Conservation (phyloP, 2,797 vertebrate species). For the Periparus ater region DNA sequence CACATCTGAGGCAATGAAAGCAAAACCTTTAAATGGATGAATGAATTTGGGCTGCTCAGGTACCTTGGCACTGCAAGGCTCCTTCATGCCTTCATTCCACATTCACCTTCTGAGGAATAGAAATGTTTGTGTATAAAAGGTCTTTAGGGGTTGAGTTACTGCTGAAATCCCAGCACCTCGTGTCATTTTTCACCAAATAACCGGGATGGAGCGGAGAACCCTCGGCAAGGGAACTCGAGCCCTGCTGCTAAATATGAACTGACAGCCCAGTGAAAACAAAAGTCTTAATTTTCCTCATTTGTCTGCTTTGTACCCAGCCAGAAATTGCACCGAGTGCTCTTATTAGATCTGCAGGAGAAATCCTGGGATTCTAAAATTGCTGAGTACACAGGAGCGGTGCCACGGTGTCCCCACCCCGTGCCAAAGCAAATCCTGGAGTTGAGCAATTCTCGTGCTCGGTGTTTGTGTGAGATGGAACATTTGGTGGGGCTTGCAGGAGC, state of each 20-base stretch:
- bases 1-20: not conserved
- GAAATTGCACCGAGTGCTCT: slow-evolving; percentile 35
- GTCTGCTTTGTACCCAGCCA: slow-evolving; percentile 36
- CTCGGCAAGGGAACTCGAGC: not conserved
- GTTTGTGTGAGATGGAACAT: not conserved
- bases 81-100: not conserved
- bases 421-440: slow-evolving; percentile 77
- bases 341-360: slow-evolving; percentile 58
- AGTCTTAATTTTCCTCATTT: not conserved
- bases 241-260: not conserved
- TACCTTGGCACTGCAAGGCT: not conserved
- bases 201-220: not conserved
- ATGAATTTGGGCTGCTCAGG: not conserved
- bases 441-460: slow-evolving; percentile 49
- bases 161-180: not conserved
- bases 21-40: not conserved
- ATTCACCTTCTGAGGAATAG: not conserved
- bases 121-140: not conserved
- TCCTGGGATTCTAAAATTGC: slow-evolving; percentile 64
- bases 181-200: not conserved
- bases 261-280: slow-evolving; percentile 12
- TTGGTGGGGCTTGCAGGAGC: not conserved
- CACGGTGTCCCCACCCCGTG: slow-evolving; percentile 68
- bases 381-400: slow-evolving; percentile 75
- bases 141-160: not conserved